These are phyloP conservation scores for Drosophila incognita DNA, from an alignment of 2,888 invertebrate species.

Conservation along the genomic window DNA sequence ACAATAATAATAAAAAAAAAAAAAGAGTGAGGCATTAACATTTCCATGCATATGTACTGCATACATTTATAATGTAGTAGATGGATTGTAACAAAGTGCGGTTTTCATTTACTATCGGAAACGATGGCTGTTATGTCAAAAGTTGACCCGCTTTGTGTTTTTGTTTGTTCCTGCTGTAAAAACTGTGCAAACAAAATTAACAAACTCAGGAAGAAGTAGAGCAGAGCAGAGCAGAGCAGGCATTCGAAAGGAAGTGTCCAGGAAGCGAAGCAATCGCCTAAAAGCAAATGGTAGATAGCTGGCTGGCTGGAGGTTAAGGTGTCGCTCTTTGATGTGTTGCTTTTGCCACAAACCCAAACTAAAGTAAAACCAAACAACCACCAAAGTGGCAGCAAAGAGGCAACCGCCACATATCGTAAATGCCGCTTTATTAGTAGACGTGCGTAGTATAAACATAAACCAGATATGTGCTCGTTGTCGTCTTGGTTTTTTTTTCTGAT, in stretches of 20 bases:
- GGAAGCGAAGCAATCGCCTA: slow-evolving; percentile 54
- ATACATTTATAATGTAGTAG: slow-evolving; percentile 1
- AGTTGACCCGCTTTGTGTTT: slow-evolving; percentile 55
- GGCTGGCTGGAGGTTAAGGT: slow-evolving; percentile 42
- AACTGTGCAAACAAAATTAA: slow-evolving; percentile 63
- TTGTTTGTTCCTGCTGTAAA: slow-evolving; percentile 74
- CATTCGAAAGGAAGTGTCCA: slow-evolving; percentile 51
- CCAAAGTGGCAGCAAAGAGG: slow-evolving; percentile 17
- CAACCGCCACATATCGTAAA: slow-evolving; percentile 44
- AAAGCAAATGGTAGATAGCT: slow-evolving; percentile 43
- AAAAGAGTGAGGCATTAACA: slow-evolving; percentile 1
- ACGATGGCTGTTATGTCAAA: slow-evolving; percentile 15
- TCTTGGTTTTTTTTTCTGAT: not conserved
- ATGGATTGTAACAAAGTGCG: slow-evolving; percentile 11
- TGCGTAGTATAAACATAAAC: slow-evolving; percentile 62
- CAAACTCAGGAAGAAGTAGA: slow-evolving; percentile 13
- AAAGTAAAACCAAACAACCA: slow-evolving; percentile 14
- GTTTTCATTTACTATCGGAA: slow-evolving; percentile 13
- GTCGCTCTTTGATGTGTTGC: slow-evolving; percentile 12
- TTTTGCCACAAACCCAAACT: slow-evolving; percentile 1
- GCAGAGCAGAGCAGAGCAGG: not conserved
- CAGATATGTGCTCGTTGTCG: slow-evolving; percentile 64
- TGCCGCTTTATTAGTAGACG: slow-evolving; percentile 63
- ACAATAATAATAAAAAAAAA: not conserved
- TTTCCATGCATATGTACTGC: slow-evolving; percentile 5